phyloP scores from a whole-genome alignment of 2,888 invertebrate genomes.

The Drosophila lutescens region DNA sequence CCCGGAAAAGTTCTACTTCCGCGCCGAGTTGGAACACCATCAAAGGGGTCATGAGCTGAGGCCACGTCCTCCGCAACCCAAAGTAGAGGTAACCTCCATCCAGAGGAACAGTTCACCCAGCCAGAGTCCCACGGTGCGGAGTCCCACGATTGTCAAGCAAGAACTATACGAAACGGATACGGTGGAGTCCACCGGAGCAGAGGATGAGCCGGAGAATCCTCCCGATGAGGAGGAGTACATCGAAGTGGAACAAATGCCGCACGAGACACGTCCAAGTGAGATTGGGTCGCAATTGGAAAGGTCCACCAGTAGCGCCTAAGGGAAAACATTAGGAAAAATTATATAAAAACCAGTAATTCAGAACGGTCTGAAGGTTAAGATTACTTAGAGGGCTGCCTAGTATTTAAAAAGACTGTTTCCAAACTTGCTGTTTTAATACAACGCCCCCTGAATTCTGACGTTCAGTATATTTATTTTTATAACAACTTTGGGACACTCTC shows the following conservation, averaged over 20 bases:
- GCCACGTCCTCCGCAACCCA: constrained; percentile 28
- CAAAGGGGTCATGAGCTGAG: constrained; percentile 86
- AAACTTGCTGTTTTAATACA: constrained; percentile 7
- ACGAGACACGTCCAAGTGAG: constrained; percentile 52
- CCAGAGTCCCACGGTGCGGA: constrained; percentile 24
- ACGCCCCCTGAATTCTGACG: background rate
- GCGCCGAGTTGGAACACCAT: constrained; percentile 96
- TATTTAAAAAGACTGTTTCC: constrained; percentile 39
- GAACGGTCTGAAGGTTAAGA: background rate
- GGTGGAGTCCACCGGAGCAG: constrained; percentile 25
- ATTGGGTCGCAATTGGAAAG: constrained; percentile 56
- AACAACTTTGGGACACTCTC: constrained; percentile 7
- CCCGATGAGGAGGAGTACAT: constrained; percentile 84
- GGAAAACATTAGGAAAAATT: background rate
- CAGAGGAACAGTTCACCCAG: constrained; percentile 24
- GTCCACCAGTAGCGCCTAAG: constrained; percentile 66
- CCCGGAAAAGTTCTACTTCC: constrained; percentile 94
- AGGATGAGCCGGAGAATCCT: constrained; percentile 34
- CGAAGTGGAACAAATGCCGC: constrained; percentile 83
- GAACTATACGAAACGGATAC: constrained; percentile 68
- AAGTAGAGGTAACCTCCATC: constrained; percentile 10
- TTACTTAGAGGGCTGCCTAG: constrained; percentile 6
- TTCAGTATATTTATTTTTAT: constrained; percentile 24
- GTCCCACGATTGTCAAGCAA: constrained; percentile 60
- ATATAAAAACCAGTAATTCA: background rate